Evolutionary conservation across 2,797 vertebrate species (phyloP).

Genomic region (Thaleichthys pacificus): DNA sequence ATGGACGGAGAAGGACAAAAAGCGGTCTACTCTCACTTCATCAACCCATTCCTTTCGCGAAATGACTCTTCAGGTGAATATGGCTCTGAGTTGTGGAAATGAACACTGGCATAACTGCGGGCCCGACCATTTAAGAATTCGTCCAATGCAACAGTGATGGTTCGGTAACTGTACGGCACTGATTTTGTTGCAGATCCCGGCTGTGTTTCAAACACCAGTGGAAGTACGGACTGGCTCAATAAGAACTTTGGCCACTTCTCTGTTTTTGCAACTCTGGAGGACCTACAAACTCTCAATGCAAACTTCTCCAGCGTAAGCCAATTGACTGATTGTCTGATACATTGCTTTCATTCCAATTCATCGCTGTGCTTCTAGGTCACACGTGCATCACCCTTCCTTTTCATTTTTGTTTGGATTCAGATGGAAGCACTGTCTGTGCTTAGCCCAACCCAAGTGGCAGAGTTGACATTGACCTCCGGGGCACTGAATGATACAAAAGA

Average conservation of each 20-base stretch:
- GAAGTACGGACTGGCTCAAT: conserved; percentile 46
- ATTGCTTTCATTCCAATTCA: too few relatives aligned
- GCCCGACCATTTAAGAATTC: background rate
- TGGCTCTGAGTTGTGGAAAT: background rate
- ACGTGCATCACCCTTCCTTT: background rate
- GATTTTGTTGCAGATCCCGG: conserved; percentile 46
- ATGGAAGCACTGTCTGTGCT: background rate
- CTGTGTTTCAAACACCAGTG: conserved; percentile 40
- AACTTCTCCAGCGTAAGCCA: conserved; percentile 54
- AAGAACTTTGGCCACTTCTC: conserved; percentile 54
- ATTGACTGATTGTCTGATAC: background rate
- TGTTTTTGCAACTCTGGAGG: conserved; percentile 35
- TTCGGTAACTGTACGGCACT: background rate
- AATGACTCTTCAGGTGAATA: conserved; percentile 52
- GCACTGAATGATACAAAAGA: conserved; percentile 10
- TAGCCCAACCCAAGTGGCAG: conserved; percentile 4
- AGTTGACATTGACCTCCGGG: conserved; percentile 11
- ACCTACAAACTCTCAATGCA: conserved; percentile 31
- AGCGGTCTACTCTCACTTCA: too few relatives aligned
- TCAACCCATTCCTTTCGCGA: background rate
- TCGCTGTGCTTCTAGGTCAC: too few relatives aligned
- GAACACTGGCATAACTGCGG: too few relatives aligned
- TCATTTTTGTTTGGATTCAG: background rate
- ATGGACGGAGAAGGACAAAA: too few relatives aligned
- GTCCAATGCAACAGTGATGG: background rate